Evolutionary conservation across 2,888 invertebrate genomes (phyloP).

Genomic region (Epistrophella euchroma): DNA sequence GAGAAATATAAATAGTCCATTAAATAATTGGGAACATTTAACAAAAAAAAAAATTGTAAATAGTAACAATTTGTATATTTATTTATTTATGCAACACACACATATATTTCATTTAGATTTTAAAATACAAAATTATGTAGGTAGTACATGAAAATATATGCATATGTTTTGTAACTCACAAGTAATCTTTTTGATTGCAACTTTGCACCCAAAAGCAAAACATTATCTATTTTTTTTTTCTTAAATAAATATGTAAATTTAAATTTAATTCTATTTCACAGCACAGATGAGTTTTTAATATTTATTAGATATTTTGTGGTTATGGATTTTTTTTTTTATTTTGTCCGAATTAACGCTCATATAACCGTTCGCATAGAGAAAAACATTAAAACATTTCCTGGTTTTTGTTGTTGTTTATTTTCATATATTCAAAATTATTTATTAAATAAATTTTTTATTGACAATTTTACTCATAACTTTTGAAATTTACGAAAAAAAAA

Average conservation of each 20-base stretch:
- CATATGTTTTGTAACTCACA: slow-evolving; percentile 63
- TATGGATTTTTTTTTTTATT: slow-evolving; percentile 1
- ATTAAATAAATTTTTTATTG: background rate
- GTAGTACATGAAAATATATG: slow-evolving; percentile 31
- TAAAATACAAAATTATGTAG: background rate
- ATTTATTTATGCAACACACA: slow-evolving; percentile 14
- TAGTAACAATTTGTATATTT: slow-evolving; percentile 11
- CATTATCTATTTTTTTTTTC: slow-evolving; percentile 28
- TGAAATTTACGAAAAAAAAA: slow-evolving; percentile 1
- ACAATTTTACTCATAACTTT: slow-evolving; percentile 13
- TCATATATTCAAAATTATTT: background rate
- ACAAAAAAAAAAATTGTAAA: background rate
- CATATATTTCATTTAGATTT: slow-evolving; percentile 15
- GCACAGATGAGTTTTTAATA: slow-evolving; percentile 12
- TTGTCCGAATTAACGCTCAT: background rate
- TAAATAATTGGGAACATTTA: slow-evolving; percentile 20
- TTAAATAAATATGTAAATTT: background rate
- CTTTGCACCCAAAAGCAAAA: slow-evolving; percentile 65
- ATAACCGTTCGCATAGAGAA: slow-evolving; percentile 12
- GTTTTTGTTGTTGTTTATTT: background rate
- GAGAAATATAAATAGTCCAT: slow-evolving; percentile 22
- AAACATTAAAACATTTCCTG: background rate
- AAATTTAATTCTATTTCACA: slow-evolving; percentile 28
- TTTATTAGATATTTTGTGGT: background rate
- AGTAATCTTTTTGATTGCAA: slow-evolving; percentile 61